Evolutionary conservation across 2,113 vertebrate genomes (phyloP), one percentile per base, ranked within the genome.

Genomic region (Scalopus aquaticus): DNA sequence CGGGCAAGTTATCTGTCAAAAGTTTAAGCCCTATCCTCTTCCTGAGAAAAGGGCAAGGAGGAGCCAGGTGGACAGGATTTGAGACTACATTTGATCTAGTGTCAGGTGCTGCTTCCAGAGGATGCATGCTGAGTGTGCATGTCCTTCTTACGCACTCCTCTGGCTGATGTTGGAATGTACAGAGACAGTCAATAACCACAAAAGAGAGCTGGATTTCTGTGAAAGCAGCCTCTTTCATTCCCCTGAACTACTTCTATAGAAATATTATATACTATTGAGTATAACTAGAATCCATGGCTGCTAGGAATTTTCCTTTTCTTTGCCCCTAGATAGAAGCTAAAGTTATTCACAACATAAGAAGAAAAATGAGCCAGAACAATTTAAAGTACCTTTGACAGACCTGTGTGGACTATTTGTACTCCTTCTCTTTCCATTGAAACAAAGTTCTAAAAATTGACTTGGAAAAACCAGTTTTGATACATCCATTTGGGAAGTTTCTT

Each of bases 381-480:
- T 93, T 64, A 84, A 95, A 90, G 76, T 35, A 91, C 96, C 95
- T 97, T 73, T 96, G 93, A 95, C 96, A 94, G 39, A 72, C 78
- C 92, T 72, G 67, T 91, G 51, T 15, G 44, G 37, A 77, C 67
- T 97, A 96, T 97, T 97, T 96, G 96, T 97, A 97, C 94, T 84
- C 84, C 90, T 91, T 91, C 93, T 93, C 96, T 96, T 96, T 96
- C 95, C 89, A 94, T 37, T 96, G 83, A 94, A 96, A 96, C 95
- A 96, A 97, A 93, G 49, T 93, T 94, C 96, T 97, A 97, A 97
- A 97, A 94, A 91, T 64, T 83, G 87, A 96, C 76, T 82, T 84
- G 90, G 87, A 89, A 51, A 79, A 82, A 67, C 42, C 65, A 37
- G 62, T 77, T 90, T 67, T 92, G 85, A 86, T 80, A 85, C 24